A percentile compares a stretch with the other conserved stretches of the same genome.
Evolutionary conservation across 2,888 invertebrate species (phyloP).

Genomic region (Melangyna quadrimaculata): DNA sequence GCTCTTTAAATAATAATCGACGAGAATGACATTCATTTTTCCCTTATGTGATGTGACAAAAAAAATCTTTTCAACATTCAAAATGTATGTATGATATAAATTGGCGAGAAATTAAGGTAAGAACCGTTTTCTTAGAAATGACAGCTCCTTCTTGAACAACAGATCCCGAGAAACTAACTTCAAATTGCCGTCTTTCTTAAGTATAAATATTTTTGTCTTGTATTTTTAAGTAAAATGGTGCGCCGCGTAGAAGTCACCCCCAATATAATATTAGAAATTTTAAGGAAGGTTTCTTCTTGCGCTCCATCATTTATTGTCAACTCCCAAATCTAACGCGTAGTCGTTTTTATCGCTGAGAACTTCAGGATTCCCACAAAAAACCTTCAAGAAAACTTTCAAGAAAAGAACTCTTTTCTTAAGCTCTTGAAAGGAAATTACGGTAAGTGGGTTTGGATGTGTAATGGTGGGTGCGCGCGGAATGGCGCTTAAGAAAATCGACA

Average conservation of each 20-base stretch:
- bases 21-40: background rate
- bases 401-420: slow-evolving; percentile 10
- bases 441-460: background rate
- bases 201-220: slow-evolving; percentile 79
- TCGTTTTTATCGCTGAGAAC: slow-evolving; percentile 18
- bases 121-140: slow-evolving; percentile 44
- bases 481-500: background rate
- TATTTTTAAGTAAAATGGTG: slow-evolving; percentile 48
- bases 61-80: background rate
- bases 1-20: background rate
- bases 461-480: background rate
- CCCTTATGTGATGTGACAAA: background rate
- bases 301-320: slow-evolving; percentile 59
- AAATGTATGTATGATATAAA: background rate
- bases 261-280: slow-evolving; percentile 13
- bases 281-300: slow-evolving; percentile 56
- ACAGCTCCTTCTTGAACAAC: slow-evolving; percentile 76
- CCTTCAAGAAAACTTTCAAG: slow-evolving; percentile 26
- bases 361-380: slow-evolving; percentile 40
- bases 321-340: slow-evolving; percentile 42
- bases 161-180: slow-evolving; percentile 80
- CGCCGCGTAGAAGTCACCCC: slow-evolving; percentile 54
- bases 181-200: slow-evolving; percentile 76
- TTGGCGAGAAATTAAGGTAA: background rate
- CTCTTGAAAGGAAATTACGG: slow-evolving; percentile 3